Base-by-base conservation (phyloP, 2,888 invertebrate genomes). In the Eupithecia centaureata region DNA sequence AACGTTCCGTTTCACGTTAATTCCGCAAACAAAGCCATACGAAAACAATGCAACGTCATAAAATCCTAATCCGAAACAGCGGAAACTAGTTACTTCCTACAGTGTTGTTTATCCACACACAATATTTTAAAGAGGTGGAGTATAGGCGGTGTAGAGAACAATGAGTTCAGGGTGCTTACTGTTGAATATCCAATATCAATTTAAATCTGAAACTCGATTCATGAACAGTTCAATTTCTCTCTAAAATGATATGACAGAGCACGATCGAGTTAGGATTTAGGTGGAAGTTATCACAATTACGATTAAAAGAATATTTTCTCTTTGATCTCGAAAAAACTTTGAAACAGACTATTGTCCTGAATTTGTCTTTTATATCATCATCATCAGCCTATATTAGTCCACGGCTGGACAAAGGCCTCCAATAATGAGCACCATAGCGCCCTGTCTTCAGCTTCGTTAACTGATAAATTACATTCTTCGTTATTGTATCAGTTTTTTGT, bases 61-160 rank as follows among this genome's bases (percentile, higher is more conserved):
- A 72, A 73, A 75, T 73, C 73, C 77, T 76, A 77, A 79, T 79
- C 71, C 63, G 74, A 76, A 78, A 77, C 70, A 75, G 79, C 75
- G 81, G 82, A 82, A 85, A 82, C 80, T 64, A 74, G 77, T 80
- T 69, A 80, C 83, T 83, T 82, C 79, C 79, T 76, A 78, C 67
- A 68, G 70, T 56, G 70, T 74, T 81, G 76, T 81, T 82, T 82
- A 79, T 76, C 74, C 79, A 77, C 78, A 79, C 78, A 79, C 78
- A 82, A 79, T 82, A 79, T 79, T 83, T 82, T 82, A 84, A 84
- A 83, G 79, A 82, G 76, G 77, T 75, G n/a, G n/a, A 72, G 78
- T 79, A 76, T 77, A 72, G 77, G 80, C 4, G 42, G 18, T 12
- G 8, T 56, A 30, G 15, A n/a, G 82, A 84, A 89, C 85, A 87